Base-by-base conservation (phyloP, 2,113 vertebrate genomes). In the Phalacrocorax brasilianus region DNA sequence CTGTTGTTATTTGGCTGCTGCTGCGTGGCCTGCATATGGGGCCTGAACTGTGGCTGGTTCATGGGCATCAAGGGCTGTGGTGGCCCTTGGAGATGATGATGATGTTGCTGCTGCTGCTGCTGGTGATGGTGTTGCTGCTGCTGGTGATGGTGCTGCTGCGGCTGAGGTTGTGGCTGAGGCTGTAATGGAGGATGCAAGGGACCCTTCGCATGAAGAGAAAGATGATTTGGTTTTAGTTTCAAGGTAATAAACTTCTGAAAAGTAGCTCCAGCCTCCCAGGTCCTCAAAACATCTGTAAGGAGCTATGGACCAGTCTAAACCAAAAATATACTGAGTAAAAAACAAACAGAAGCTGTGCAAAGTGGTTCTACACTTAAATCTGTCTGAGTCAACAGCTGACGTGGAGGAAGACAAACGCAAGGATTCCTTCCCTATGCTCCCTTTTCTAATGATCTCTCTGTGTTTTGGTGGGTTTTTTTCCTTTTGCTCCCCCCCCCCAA, bases 31-130 rank as follows among this genome's bases (percentile, higher is more conserved):
- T 97, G 98, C 81, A 98, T 97, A 28, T 99, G 99, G 62, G 98
- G 99, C 95, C 99, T 98, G 98, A 99, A 99, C 94, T 97, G 98
- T 24, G 98, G 98, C 89, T 99, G 99, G 49, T 98, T 97, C 87
- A 99, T 98, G 72, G 99, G 98, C 98, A 99, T 98, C 96, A 99
- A 98, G 80, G 98, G 97, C 53, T 97, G 98, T 8, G 97, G 97
- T 6, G 97, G 98, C 12, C 96, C 99, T 71, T 98, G 98, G 38
- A 98, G 98, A 70, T 98, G 98, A 63, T 98, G 98, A 71, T 98
- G 99, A 59, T 98, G 98, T 13, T 97, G 98, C 16, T 95, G 98
- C 7, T 78, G 96, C 4, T 96, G 98, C 27, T 97, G 98, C 23
- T 98, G 98, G 32, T 98, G 98, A 45, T 98, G 95, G 14, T 97